Conservation (phyloP, 2,888 invertebrate species). For the Tipula helvola region DNA sequence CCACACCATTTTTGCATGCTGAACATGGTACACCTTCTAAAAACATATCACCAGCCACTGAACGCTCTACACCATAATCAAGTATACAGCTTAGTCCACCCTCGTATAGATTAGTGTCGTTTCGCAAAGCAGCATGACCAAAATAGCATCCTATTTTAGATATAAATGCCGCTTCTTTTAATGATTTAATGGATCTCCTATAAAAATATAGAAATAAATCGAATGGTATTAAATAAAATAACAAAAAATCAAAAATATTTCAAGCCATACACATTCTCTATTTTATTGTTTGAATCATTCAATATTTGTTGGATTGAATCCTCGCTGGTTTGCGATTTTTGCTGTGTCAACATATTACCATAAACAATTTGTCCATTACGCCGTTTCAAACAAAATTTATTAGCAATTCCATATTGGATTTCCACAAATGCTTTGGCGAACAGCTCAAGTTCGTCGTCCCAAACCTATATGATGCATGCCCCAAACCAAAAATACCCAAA, state of each 20-base stretch:
- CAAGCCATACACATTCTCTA: neutral
- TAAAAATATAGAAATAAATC: neutral
- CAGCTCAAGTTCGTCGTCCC: neutral
- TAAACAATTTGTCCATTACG: neutral
- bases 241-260: neutral
- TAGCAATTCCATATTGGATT: neutral
- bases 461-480: neutral
- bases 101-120: neutral
- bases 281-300: neutral
- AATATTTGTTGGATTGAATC: neutral
- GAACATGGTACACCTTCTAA: neutral
- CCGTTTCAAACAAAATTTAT: neutral
- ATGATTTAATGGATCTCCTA: neutral
- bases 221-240: too few species aligned
- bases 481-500: too few species aligned
- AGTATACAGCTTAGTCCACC: neutral
- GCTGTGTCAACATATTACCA: neutral
- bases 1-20: neutral
- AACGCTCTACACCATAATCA: neutral
- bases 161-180: neutral
- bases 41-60: neutral
- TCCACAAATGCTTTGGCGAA: neutral
- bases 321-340: neutral
- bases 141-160: neutral
- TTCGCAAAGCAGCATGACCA: neutral